Conservation (phyloP, 2,888 invertebrate genomes). For the Kryphioiulus occultus region DNA sequence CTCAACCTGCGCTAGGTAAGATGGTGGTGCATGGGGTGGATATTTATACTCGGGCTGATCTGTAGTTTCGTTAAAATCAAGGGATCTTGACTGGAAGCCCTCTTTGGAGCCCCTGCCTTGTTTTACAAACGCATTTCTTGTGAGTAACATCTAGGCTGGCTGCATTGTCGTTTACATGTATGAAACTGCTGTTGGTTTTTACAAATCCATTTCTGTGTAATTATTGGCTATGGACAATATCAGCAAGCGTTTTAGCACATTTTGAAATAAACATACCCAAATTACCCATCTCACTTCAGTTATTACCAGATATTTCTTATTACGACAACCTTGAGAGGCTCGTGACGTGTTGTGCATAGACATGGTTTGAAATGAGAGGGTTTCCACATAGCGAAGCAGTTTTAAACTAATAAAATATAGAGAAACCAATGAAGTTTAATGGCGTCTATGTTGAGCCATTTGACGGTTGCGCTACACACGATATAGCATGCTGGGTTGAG, state of each 20-base stretch:
- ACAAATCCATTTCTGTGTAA: too few species aligned
- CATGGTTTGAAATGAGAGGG: too few species aligned
- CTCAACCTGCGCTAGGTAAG: conserved; percentile 1
- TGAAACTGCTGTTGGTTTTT: too few species aligned
- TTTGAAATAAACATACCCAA: background rate
- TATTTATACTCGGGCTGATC: background rate
- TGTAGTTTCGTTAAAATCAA: background rate
- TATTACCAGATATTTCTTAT: background rate
- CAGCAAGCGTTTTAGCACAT: background rate
- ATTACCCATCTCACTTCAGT: background rate
- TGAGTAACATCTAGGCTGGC: too few species aligned
- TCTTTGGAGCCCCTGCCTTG: background rate
- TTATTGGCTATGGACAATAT: too few species aligned
- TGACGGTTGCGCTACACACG: too few species aligned
- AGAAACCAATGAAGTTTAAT: too few species aligned
- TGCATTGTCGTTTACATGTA: too few species aligned
- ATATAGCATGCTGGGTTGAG: background rate
- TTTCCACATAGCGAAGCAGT: too few species aligned
- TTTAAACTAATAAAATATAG: too few species aligned
- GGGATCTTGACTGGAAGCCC: background rate
- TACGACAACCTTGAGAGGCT: background rate
- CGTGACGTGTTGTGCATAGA: background rate
- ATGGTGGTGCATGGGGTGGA: background rate
- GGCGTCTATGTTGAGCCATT: too few species aligned
- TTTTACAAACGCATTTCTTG: too few species aligned